Evolutionary conservation across 2,888 invertebrate species (phyloP).

Genomic region (Spilosoma lubricipeda): DNA sequence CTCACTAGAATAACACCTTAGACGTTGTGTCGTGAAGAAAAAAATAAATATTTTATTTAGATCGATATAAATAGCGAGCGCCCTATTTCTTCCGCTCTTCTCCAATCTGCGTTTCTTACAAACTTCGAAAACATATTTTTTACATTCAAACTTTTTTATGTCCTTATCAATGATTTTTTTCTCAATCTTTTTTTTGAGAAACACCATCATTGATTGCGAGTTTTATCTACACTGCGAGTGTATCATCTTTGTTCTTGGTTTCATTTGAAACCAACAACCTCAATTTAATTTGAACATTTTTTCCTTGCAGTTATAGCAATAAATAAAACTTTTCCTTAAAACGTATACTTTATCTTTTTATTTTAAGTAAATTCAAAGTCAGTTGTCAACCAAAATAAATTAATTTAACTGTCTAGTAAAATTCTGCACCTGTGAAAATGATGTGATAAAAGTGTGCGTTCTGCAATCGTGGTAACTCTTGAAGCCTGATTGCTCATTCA

Average conservation of each 20-base stretch:
- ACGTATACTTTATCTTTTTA: not conserved
- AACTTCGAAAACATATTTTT: not conserved
- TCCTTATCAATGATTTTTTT: not conserved
- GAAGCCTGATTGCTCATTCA: constrained; percentile 45
- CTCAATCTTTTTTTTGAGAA: not conserved
- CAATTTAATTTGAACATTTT: not conserved
- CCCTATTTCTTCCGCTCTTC: not conserved
- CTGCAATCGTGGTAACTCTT: constrained; percentile 28
- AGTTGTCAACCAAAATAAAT: not conserved
- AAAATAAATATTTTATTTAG: not conserved
- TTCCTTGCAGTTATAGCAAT: not conserved
- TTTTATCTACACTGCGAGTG: not conserved
- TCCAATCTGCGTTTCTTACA: not conserved
- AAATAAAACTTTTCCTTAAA: not conserved
- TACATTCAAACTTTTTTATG: not conserved
- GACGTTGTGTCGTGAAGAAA: not conserved
- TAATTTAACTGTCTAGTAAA: not conserved
- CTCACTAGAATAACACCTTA: not conserved
- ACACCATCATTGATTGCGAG: not conserved
- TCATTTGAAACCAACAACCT: not conserved
- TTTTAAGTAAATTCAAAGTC: not conserved
- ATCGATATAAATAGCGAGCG: not conserved
- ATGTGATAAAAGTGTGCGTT: constrained; percentile 38
- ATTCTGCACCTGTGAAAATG: not conserved
- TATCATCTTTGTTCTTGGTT: not conserved